A percentile compares a stretch with the other conserved stretches of the same genome.
Evolutionary conservation across 2,888 invertebrate genomes (phyloP).

Genomic region (Gryllus longicercus): DNA sequence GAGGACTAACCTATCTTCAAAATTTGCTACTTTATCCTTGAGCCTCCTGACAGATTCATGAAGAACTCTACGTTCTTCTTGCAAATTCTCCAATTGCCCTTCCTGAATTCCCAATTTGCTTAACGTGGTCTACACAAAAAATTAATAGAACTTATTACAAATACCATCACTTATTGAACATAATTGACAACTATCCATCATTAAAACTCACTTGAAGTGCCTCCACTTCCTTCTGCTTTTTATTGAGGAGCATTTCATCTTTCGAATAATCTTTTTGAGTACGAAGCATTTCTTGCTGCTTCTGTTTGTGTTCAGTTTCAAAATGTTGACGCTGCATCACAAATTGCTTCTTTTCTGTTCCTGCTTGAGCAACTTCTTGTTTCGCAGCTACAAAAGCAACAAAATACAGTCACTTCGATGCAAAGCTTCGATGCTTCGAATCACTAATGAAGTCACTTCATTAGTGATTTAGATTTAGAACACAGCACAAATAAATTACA

Average conservation of each 20-base stretch:
- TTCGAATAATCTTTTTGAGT: constrained; percentile 64
- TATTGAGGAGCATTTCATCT: constrained; percentile 59
- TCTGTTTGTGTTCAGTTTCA: constrained; percentile 59
- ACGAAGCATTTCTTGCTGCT: constrained; percentile 63
- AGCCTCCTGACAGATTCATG: constrained; percentile 55
- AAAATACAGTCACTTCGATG: not conserved
- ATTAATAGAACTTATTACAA: not conserved
- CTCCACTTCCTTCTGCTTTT: constrained; percentile 56
- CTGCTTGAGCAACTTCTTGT: constrained; percentile 66
- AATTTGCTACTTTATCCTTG: constrained; percentile 56
- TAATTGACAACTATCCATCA: too few relatives aligned
- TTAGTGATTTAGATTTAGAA: too few relatives aligned
- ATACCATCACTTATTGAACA: not conserved
- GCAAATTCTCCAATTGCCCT: constrained; percentile 56
- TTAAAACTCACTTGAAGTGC: constrained; percentile 51
- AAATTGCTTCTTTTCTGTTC: constrained; percentile 74
- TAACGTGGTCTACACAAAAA: constrained; percentile 23
- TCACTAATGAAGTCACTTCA: too few relatives aligned
- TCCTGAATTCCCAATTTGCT: constrained; percentile 54
- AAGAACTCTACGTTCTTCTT: constrained; percentile 52
- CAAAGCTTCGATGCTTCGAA: too few relatives aligned
- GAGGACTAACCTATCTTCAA: constrained; percentile 48
- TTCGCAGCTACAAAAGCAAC: constrained; percentile 60
- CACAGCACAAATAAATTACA: not conserved
- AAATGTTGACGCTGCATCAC: constrained; percentile 69